A percentile compares a stretch with the other conserved stretches of the same genome.
Evolutionary conservation across 1,140 invertebrate species (phyloP).

Genomic region (Oedothorax gibbosus): DNA sequence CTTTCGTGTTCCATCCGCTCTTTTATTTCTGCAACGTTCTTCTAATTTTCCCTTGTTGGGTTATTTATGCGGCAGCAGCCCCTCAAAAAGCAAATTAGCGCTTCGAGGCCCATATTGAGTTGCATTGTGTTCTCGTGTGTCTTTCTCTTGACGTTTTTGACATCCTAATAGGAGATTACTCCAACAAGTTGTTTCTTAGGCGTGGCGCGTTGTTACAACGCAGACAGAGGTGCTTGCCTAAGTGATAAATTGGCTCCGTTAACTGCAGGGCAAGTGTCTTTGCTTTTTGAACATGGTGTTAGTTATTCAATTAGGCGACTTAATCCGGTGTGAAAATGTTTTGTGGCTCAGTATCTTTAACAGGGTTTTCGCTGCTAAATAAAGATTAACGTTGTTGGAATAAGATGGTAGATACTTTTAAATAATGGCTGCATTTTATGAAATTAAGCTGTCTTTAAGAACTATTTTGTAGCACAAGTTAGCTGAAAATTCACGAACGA

Average conservation of each 20-base stretch:
- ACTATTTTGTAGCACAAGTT: too few species aligned
- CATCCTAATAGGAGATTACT: constrained; percentile 33
- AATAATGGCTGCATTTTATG: too few species aligned
- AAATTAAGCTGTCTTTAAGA: too few species aligned
- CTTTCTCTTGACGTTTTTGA: constrained; percentile 44
- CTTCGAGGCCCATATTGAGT: constrained; percentile 4
- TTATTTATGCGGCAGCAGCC: constrained; percentile 10
- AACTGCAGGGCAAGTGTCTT: too few species aligned
- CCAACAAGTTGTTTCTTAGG: constrained; percentile 40
- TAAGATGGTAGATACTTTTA: too few species aligned
- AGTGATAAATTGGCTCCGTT: too few species aligned
- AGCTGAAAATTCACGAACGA: too few species aligned
- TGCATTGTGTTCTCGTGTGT: constrained; percentile 16
- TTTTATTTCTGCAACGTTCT: constrained; percentile 11
- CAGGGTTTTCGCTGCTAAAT: too few species aligned
- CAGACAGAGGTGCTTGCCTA: too few species aligned
- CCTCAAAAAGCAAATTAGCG: constrained; percentile 1
- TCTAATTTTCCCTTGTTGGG: constrained; percentile 1
- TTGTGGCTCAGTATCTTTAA: background rate
- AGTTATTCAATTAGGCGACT: background rate
- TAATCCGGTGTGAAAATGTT: background rate
- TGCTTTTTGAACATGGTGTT: too few species aligned
- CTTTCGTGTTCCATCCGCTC: background rate
- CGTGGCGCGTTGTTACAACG: background rate
- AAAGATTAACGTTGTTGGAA: too few species aligned